Base-by-base conservation (phyloP, 53 echinoderm and acorn worm genomes). In the Holothuria leucospilota region DNA sequence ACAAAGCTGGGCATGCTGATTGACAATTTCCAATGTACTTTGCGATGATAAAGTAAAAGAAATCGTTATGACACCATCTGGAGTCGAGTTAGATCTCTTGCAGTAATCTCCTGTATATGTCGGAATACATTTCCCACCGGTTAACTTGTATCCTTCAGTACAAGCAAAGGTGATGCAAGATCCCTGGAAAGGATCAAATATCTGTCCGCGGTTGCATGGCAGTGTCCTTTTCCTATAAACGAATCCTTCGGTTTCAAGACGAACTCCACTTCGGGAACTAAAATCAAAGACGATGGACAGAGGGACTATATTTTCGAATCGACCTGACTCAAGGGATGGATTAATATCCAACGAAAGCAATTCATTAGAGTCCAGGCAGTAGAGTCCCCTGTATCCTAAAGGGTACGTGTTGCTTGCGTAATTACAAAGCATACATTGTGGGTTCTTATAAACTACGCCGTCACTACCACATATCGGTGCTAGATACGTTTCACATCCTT, bases 271-370 rank as follows among this genome's bases (percentile, higher is more conserved):
- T 21, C 27, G 20, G 18, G 77, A 77, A 41, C 21, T 77, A 52
- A 77, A 77, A 21, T 77, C 77, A 27, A 77, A 77, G 38, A 77
- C 56, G 20, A 77, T 26, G 13, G 77, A 77, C n/a, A 77, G 23
- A 4, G 77, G 53, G 51, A 52, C 53, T 8, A 77, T n/a, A 20
- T 77, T 52, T 21, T n/a, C 51, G 4, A 23, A 41, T 10, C 25
- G 9, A n/a, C 23, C 23, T 49, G 23, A 6, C 2, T 2, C 77
- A 15, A 51, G 5, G 7, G 8, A 5, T 9, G 53, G 21, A 21
- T 51, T 26, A 42, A 25, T 26, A 20, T 9, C 70, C 34, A 29
- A 1, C 5, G 70, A 39, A 29, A 20, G 69, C 9, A 26, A 68
- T 29, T 29, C 14, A 68, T 29, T 28, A 16, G 27, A 34, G 0